Base-by-base conservation (phyloP, 2,113 vertebrate species). In the Pluvialis apricaria region DNA sequence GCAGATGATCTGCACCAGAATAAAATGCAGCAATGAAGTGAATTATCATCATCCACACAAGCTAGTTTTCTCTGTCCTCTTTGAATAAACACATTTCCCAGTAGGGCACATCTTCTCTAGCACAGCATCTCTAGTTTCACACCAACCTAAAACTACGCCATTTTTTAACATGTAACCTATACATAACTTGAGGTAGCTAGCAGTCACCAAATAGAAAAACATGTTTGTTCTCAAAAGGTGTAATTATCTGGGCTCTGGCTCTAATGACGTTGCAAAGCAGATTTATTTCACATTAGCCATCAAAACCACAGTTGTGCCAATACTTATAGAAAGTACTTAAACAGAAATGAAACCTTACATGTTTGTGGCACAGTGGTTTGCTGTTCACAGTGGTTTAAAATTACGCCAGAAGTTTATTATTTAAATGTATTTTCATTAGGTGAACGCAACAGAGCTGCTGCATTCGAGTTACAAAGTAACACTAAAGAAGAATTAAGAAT, bases 401-500 rank as follows among this genome's bases (percentile, higher is more conserved):
- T 83, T 94, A 95, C 65, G 68, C 83, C 65, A 58, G 81, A 45
- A 79, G 60, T 94, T 92, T 87, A 97, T 96, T 94, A 95, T 91
- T 96, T 91, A 88, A 95, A 91, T 66, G 64, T 51, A 88, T 95
- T 97, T 97, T 96, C 95, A 92, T 71, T 83, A 96, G 75, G 51
- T 71, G 91, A 95, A 90, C 22, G 60, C 0, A 3, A 94, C 64
- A 93, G 92, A 96, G 82, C 76, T 68, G 52, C 76, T 93, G 91
- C 85, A 86, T 80, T 80, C 0, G 2, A 94, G 73, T 54, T 76
- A 90, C 62, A 71, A 87, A 95, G 89, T 22, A 60, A 92, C 1
- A 22, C 75, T 95, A 38, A 86, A 88, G 88, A 86, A 92, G 88
- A 95, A 96, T 93, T 87, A 80, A 51, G 89, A 95, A 94, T 91